A percentile compares a stretch with the other conserved stretches of the same genome.
Evolutionary conservation across 1,140 invertebrate genomes (phyloP).

Genomic region (Leptoteleia sp.): DNA sequence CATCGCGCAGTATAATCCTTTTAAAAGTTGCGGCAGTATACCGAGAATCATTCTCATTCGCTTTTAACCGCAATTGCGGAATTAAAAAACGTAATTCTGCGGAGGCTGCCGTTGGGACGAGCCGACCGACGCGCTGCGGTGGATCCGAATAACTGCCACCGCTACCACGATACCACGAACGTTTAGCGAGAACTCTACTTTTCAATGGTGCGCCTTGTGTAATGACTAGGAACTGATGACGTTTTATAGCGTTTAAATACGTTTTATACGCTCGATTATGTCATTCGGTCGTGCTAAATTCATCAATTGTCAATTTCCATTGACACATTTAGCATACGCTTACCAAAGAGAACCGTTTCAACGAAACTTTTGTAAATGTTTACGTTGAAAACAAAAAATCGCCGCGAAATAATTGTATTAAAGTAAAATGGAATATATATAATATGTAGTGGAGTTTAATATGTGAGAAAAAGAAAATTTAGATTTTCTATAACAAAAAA

Average conservation of each 20-base stretch:
- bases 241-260: constrained; percentile 17
- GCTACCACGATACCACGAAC: constrained; percentile 10
- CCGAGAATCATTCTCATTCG: constrained; percentile 7
- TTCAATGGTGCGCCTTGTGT: constrained; percentile 34
- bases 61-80: constrained; percentile 29
- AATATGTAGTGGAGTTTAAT: too few relatives aligned
- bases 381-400: too few relatives aligned
- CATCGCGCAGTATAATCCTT: constrained; percentile 21
- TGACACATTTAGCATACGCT: too few relatives aligned
- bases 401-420: too few relatives aligned
- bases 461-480: too few relatives aligned
- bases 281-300: constrained; percentile 5
- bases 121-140: constrained; percentile 57
- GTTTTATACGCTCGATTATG: constrained; percentile 16
- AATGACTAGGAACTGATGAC: constrained; percentile 23
- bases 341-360: too few relatives aligned
- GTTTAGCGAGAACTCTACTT: constrained; percentile 22
- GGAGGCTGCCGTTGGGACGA: constrained; percentile 41
- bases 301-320: neutral
- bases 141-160: constrained; percentile 43
- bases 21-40: constrained; percentile 16
- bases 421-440: too few relatives aligned
- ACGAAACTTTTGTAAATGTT: too few relatives aligned
- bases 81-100: constrained; percentile 40
- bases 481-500: too few relatives aligned